Evolutionary conservation across 2,113 vertebrate species (phyloP), one percentile per base, ranked within the genome.

Genomic region (Myxocyprinus asiaticus): DNA sequence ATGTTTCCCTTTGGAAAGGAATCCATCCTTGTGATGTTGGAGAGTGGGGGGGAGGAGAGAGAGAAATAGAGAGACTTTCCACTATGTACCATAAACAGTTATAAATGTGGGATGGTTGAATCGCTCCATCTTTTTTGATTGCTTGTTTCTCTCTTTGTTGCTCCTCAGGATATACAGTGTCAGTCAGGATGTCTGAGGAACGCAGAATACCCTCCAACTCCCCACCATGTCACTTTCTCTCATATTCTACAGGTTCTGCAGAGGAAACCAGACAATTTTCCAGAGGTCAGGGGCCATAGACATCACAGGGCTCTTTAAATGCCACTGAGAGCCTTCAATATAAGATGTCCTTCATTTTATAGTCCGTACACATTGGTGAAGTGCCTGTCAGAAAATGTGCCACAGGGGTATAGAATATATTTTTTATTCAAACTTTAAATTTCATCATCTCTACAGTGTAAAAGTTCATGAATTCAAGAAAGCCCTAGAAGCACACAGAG

Each of bases 401-500:
- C 55, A 66, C 50, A 73, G 53, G 78, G 55, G 59, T 56, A 71
- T 14, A 67, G 63, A 69, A 75, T 80, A 61, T 66, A 22, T 84
- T 87, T 89, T 92, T 91, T 91, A 88, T 91, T 92, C 70, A 90
- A 92, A 91, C 84, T 88, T 86, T 84, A 87, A 78, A 86, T 83
- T 78, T 74, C 3, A 81, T 86, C 85, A 83, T 82, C 82, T 87
- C 70, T 90, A 92, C 90, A 89, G 89, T 93, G 90, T 89, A 91
- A 91, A 92, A 92, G 90, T 87, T 91, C 89, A 91, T 85, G 83
- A 71, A 83, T 85, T 51, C 86, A 87, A 62, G 78, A 11, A 85
- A 76, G 66, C 67, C 71, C 67, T 64, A 43, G 53, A 82, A 69
- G 67, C 59, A 48, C 56, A 11, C 56, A 67, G 69, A 82, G 68